Evolutionary conservation across 2,797 vertebrate species (phyloP), one percentile per base, ranked within the genome.

Genomic region (Acridotheres tristis): DNA sequence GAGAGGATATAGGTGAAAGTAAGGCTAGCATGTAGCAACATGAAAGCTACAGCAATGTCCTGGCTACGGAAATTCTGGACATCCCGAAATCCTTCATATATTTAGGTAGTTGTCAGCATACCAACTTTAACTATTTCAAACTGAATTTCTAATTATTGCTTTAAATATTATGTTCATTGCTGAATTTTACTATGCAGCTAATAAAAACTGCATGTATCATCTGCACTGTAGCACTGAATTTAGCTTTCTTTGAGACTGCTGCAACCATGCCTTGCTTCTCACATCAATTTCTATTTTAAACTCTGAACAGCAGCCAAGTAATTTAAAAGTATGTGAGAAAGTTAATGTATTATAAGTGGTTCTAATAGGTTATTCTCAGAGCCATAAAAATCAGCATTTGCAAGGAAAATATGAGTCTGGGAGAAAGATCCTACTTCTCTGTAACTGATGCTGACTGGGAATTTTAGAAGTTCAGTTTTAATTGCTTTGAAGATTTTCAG

Each of bases 401-500:
- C 48, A 69, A n/a, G 71, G n/a, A 81, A 91, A 94, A 84, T 62
- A 50, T 9, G 43, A 79, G n/a, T 36, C 43, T 54, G 50, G 16
- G 20, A 69, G 48, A 90, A n/a, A 81, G 23, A 85, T 76, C 72
- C 50, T 90, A 7, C 48, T 71, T 89, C 61, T 61, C 36, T 78
- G 13, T 68, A 79, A 61, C 32, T 73, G 63, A 71, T 79, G 72
- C 74, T 66, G 63, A 20, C 4, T 26, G 17, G 18, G 27, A 43
- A 90, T 75, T 57, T 94, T 55, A 42, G 57, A 71, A 81, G 25
- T 85, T 85, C 50, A 51, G 2, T 83, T 85, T 77, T 83, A 83
- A 81, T 81, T 91, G 43, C 47, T 88, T 91, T 34, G 65, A 92
- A 94, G 89, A 43, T 91, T 91, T 71, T 30, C n/a, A 93, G 40